Conservation (phyloP, 1,140 invertebrate species). For the Stegodyphus mimosarum region DNA sequence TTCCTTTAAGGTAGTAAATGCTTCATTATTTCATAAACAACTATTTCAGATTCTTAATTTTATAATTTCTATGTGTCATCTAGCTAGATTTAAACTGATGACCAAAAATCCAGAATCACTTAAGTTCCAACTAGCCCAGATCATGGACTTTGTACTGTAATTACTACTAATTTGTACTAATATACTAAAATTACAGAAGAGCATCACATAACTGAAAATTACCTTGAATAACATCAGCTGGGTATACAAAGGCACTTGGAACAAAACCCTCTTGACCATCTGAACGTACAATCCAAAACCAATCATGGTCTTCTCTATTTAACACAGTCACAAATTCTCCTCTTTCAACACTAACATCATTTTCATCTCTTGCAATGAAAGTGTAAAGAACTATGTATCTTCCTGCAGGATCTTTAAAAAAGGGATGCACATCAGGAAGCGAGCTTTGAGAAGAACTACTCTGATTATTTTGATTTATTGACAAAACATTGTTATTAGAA, state of each 20-base stretch:
- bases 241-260: constrained; percentile 93
- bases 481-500: constrained; percentile 30
- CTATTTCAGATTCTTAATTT: too few relatives aligned
- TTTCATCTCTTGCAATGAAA: constrained; percentile 91
- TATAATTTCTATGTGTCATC: too few relatives aligned
- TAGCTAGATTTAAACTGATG: too few relatives aligned
- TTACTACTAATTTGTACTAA: too few relatives aligned
- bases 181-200: too few relatives aligned
- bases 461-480: constrained; percentile 43
- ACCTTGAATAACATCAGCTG: constrained; percentile 83
- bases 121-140: too few relatives aligned
- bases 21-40: too few relatives aligned
- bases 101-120: too few relatives aligned
- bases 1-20: too few relatives aligned
- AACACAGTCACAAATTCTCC: constrained; percentile 95
- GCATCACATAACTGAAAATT: constrained; percentile 53
- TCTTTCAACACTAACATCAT: constrained; percentile 91
- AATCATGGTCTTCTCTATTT: constrained; percentile 93
- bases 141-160: too few relatives aligned
- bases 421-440: constrained; percentile 79
- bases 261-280: constrained; percentile 96
- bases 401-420: constrained; percentile 92
- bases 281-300: constrained; percentile 93
- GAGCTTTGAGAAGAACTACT: constrained; percentile 56
- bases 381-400: constrained; percentile 93